These are phyloP conservation scores for Urocynchramus pylzowi DNA, from an alignment of 2,113 vertebrate species.

Conservation along the genomic window DNA sequence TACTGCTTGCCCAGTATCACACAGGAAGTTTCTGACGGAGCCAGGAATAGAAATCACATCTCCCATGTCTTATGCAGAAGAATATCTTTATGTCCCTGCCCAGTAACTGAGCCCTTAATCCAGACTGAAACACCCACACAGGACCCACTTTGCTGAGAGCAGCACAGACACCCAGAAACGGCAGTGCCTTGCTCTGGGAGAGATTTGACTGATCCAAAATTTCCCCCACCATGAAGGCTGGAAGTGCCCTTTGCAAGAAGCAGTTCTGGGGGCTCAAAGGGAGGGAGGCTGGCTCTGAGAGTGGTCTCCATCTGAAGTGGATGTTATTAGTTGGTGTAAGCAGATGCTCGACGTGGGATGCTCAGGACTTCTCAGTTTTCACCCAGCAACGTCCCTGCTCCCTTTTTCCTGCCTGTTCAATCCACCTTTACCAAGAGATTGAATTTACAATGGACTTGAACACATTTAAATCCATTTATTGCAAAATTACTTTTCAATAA, in stretches of 20 bases:
- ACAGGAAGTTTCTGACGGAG: conserved; percentile 62
- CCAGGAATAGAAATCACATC: conserved; percentile 59
- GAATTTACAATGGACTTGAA: conserved; percentile 77
- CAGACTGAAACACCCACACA: conserved; percentile 53
- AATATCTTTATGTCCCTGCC: conserved; percentile 42
- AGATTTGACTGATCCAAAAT: background rate
- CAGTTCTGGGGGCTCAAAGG: background rate
- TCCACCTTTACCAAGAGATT: conserved; percentile 71
- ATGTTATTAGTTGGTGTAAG: conserved; percentile 57
- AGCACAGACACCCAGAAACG: background rate
- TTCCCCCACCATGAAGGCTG: background rate
- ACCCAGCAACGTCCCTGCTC: background rate
- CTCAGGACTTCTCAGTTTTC: conserved; percentile 60
- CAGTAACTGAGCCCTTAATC: conserved; percentile 58
- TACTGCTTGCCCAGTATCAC: conserved; percentile 34
- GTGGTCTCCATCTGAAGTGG: conserved; percentile 11
- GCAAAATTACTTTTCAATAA: conserved; percentile 86
- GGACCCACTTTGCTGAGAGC: conserved; percentile 1
- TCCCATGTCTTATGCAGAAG: conserved; percentile 60
- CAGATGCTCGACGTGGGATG: background rate
- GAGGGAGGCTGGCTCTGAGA: background rate
- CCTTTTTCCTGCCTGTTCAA: conserved; percentile 45
- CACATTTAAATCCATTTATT: conserved; percentile 84
- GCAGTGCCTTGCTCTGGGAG: background rate
- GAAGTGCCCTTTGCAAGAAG: background rate